A percentile compares a stretch with the other conserved stretches of the same genome.
These are phyloP conservation scores for Plebejus melissa DNA, from an alignment of 2,888 invertebrate genomes.

Conservation along the genomic window DNA sequence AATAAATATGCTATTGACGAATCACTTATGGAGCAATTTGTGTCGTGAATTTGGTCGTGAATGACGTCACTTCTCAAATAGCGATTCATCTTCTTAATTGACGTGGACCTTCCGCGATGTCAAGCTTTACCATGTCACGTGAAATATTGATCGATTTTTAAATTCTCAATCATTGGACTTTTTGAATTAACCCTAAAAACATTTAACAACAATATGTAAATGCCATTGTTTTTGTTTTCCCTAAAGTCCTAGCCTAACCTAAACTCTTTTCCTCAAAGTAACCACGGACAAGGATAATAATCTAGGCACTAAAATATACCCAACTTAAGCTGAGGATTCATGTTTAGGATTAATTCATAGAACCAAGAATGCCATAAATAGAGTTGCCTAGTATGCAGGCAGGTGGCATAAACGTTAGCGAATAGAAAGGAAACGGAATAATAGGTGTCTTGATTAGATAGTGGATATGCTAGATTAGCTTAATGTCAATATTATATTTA, in stretches of 20 bases:
- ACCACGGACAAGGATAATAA: background rate
- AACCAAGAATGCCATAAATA: background rate
- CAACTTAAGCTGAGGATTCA: background rate
- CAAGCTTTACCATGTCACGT: constrained; percentile 1
- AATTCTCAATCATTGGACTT: background rate
- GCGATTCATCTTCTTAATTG: constrained; percentile 25
- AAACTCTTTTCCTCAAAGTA: no score
- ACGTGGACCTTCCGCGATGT: constrained; percentile 18
- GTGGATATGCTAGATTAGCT: background rate
- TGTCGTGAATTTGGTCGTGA: background rate
- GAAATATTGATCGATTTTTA: constrained; percentile 1
- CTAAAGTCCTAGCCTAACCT: no score
- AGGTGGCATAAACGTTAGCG: background rate
- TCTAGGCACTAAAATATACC: background rate
- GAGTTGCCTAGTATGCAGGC: background rate
- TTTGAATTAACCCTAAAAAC: background rate
- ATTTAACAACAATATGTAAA: background rate
- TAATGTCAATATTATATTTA: background rate
- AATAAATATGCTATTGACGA: constrained; percentile 24
- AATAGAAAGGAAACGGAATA: constrained; percentile 13
- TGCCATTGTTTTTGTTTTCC: background rate
- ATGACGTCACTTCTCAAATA: constrained; percentile 25
- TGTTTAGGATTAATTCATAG: background rate
- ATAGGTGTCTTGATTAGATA: constrained; percentile 13
- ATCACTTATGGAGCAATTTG: constrained; percentile 18